Conservation (phyloP, 2,888 invertebrate genomes). For the Trachelus troglodyta region DNA sequence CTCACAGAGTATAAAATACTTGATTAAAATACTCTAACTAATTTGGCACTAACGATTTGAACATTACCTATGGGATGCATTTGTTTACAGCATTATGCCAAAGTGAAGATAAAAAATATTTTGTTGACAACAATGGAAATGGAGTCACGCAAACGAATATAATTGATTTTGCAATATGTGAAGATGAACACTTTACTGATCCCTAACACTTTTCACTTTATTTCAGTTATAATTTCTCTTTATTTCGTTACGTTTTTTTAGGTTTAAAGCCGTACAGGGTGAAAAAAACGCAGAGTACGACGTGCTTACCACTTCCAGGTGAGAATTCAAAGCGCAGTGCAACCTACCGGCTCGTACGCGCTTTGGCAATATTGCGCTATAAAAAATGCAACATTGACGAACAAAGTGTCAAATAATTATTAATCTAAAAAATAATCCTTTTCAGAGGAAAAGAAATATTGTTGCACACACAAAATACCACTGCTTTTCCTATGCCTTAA, state of each 20-base stretch:
- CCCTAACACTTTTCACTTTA: constrained; percentile 6
- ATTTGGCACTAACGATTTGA: too few species aligned
- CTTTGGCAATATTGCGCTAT: too few species aligned
- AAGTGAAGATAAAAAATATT: too few species aligned
- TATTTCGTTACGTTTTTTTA: constrained; percentile 57
- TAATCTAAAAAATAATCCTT: not conserved
- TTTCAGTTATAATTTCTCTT: constrained; percentile 48
- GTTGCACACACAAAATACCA: not conserved
- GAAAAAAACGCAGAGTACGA: constrained; percentile 64
- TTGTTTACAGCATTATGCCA: too few species aligned
- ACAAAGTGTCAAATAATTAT: not conserved
- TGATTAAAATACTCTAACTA: too few species aligned
- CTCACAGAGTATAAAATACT: too few species aligned
- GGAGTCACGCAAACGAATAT: too few species aligned
- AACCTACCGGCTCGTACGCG: too few species aligned
- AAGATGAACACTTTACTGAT: too few species aligned
- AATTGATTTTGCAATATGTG: too few species aligned
- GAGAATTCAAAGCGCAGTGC: constrained; percentile 46
- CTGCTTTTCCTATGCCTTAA: not conserved
- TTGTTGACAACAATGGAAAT: too few species aligned
- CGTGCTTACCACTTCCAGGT: constrained; percentile 64
- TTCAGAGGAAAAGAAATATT: not conserved
- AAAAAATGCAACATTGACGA: not conserved
- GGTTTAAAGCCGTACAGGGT: constrained; percentile 60
- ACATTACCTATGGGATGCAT: too few species aligned